Evolutionary conservation across 2,888 invertebrate genomes (phyloP), one percentile per base, ranked within the genome.

Genomic region (Cybosia mesomella): DNA sequence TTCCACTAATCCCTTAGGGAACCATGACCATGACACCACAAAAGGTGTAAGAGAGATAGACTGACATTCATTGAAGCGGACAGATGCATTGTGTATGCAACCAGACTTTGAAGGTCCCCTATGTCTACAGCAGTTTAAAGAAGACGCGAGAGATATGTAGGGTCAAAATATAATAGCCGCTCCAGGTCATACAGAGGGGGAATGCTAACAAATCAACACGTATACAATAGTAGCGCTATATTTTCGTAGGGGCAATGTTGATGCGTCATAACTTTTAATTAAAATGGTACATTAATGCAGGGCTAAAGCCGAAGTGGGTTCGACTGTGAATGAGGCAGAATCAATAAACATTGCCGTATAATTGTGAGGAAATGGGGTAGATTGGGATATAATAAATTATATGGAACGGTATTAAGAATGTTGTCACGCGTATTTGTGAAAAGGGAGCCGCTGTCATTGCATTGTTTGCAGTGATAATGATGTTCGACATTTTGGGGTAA

Each of bases 221-320:
- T 81, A 77, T 81, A 86, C 86, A 85, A 88, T 87, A 84, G 84
- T 81, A 78, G 72, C 72, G 83, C 85, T 88, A 84, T 88, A 83
- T 84, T 82, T 82, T 84, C 80, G 80, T 85, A 85, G 86, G 87
- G 89, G 90, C 88, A 83, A 85, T 76, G 83, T 81, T 87, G 90
- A 90, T 88, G 91, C 89, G 91, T 94, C 93, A 94, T 92, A 93
- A 91, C 85, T 94, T 94, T 94, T 93, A 93, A 95, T 95, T 93
- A 91, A 91, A 92, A 90, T 85, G 87, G 90, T 86, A 87, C 91
- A 89, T 91, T 92, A 88, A 87, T 86, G 82, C 82, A 81, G 87
- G 88, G 88, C 86, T 82, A 85, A 82, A 85, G 85, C 87, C 85
- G 83, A 87, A 87, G 86, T 82, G 73, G 73, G 76, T 76, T 79